Conservation (phyloP, 2,797 vertebrate genomes). For the Macropus fuliginosus region DNA sequence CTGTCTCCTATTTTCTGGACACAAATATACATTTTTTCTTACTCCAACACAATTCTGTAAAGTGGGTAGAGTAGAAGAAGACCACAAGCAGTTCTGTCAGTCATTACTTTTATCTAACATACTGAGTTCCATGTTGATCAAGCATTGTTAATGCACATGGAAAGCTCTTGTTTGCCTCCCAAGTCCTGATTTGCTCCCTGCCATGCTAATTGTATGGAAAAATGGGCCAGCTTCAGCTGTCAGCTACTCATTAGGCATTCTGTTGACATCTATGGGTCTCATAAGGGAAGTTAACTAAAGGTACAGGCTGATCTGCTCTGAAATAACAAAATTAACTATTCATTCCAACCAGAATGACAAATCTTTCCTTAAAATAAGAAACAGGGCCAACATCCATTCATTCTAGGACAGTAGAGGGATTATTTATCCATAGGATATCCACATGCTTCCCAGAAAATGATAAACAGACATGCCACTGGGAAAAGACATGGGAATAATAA, state of each 20-base stretch:
- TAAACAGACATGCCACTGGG: not conserved
- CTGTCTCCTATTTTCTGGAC: not conserved
- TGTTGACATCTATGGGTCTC: constrained; percentile 8
- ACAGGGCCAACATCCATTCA: not conserved
- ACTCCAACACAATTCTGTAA: not conserved
- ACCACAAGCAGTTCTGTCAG: not conserved
- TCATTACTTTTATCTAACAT: not conserved
- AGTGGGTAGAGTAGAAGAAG: not conserved
- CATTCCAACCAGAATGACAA: constrained; percentile 21
- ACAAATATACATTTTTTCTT: not conserved
- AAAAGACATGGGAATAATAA: not conserved
- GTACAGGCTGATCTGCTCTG: not conserved
- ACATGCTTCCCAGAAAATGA: constrained; percentile 34
- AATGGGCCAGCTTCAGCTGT: constrained; percentile 30
- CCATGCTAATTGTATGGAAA: constrained; percentile 23
- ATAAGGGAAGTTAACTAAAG: constrained; percentile 21
- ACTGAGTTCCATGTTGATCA: constrained; percentile 10
- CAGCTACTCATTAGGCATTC: constrained; percentile 20
- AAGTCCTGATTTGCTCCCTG: constrained; percentile 29
- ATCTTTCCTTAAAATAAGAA: constrained; percentile 24
- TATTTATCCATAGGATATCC: not conserved
- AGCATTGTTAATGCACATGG: not conserved
- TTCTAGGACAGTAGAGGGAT: not conserved
- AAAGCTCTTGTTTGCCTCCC: constrained; percentile 12
- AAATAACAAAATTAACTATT: constrained; percentile 9